Evolutionary conservation across 92 coral and sea anemone genomes (phyloP).

Genomic region (Pocillopora grandis): DNA sequence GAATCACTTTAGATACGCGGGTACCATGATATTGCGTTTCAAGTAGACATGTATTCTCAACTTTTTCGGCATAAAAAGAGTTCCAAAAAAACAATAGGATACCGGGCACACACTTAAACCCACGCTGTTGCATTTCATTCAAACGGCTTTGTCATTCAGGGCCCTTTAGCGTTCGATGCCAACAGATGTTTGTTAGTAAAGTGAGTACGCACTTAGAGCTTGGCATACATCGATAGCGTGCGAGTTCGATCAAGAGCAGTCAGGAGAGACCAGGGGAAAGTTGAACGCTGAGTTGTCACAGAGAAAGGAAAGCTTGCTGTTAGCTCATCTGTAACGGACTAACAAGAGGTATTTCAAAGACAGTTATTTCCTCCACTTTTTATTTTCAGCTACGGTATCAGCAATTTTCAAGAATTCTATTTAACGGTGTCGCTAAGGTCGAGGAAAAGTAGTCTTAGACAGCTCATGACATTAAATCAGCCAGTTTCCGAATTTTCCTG

Average conservation of each 20-base stretch:
- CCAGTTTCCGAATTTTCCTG: too few relatives aligned
- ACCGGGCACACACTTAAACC: constrained; percentile 1
- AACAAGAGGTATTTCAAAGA: background rate
- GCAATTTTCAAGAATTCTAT: background rate
- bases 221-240: constrained; percentile 9
- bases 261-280: background rate
- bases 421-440: too few relatives aligned
- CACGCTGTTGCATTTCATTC: constrained; percentile 28
- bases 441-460: too few relatives aligned
- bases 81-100: constrained; percentile 9
- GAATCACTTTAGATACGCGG: background rate
- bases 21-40: constrained; percentile 22
- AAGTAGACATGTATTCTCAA: background rate
- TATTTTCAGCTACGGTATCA: background rate
- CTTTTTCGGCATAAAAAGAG: background rate
- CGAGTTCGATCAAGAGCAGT: background rate
- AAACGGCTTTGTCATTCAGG: constrained; percentile 33
- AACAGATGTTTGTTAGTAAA: constrained; percentile 36
- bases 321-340: background rate
- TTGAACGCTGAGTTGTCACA: background rate
- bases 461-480: too few relatives aligned
- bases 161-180: background rate
- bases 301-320: too few relatives aligned
- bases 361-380: background rate
- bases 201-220: constrained; percentile 2